Percentiles rank a stretch among this genome's conserved stretches.
These are phyloP conservation scores for Esox lucius DNA, from an alignment of 2,797 vertebrate species.

Conservation along the genomic window DNA sequence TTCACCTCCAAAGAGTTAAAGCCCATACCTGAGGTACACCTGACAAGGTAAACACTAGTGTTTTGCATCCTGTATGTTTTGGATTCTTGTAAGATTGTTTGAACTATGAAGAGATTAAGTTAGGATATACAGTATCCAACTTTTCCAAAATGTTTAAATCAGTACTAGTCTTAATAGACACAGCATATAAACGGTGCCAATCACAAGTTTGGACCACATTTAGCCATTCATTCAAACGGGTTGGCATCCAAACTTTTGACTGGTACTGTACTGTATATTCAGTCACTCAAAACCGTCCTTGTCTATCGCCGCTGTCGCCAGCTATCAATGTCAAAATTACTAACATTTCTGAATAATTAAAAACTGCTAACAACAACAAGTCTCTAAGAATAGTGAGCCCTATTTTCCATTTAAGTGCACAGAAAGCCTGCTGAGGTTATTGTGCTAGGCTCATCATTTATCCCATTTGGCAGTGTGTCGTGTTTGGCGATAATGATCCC, in stretches of 20 bases:
- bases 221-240: no score
- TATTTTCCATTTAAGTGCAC: conserved; percentile 54
- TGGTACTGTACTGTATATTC: no score
- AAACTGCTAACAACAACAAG: conserved; percentile 45
- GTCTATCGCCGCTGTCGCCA: no score
- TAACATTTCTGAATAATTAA: conserved; percentile 55
- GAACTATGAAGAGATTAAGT: not conserved
- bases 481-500: conserved; percentile 51
- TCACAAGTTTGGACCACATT: not conserved
- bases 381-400: conserved; percentile 56
- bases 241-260: no score
- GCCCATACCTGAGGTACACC: conserved; percentile 70
- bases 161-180: conserved; percentile 1
- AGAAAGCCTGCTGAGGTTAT: conserved; percentile 43
- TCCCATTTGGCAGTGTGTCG: conserved; percentile 45
- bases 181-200: not conserved
- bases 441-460: conserved; percentile 44
- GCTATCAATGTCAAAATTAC: conserved; percentile 24
- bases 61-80: not conserved
- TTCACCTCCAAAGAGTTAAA: conserved; percentile 64
- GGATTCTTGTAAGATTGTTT: not conserved
- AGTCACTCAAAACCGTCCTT: no score
- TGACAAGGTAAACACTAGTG: conserved; percentile 74
- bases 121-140: not conserved
- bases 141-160: no score